Base-by-base conservation (phyloP, 2,888 invertebrate species). In the Cataglyphis altisquamis region DNA sequence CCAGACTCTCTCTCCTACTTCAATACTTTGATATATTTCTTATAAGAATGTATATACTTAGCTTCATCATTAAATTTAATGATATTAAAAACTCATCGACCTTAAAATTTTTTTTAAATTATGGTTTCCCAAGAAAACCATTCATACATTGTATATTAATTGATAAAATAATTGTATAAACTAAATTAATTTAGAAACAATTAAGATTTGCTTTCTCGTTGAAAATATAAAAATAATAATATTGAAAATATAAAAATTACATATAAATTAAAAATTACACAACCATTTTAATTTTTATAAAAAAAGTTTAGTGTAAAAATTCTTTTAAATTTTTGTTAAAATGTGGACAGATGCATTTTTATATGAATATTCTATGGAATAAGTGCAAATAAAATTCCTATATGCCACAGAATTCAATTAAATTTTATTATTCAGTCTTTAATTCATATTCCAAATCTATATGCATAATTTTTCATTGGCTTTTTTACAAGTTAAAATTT, bases 401-500 rank as follows among this genome's bases (percentile, higher is more conserved):
- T 48, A 48, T 57, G 25, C n/a, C n/a, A 25, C n/a, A 25, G 18
- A 78, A 39, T 3, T 0, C 15, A 48, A 39, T n/a, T 12, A 80
- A 45, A 60, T 62, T 1, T 15, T 75, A 41, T 67, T 57, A 77
- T 41, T 80, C 78, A 80, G 70, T 80, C 78, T 80, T 78, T 36
- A 32, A n/a, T 60, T 77, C 12, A 29, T 45, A 75, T 80, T 36
- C 10, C 32, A 75, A 63, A n/a, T 18, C 3, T 60, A 25, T 9
- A 8, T 41, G n/a, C 64, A 39, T 18, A 39, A 52, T 41, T 60
- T 21, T 25, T 36, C 18, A 1, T 12, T 80, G 36, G 9, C 60
- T 25, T 62, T 18, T 6, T 80, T 48, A 21, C 15, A 52, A 66
- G 25, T 2, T 29, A 10, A 32, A 32, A 45, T 25, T 48, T 36